Evolutionary conservation across 2,888 invertebrate genomes (phyloP), one percentile per base, ranked within the genome.

Genomic region (Tethea ocularis): DNA sequence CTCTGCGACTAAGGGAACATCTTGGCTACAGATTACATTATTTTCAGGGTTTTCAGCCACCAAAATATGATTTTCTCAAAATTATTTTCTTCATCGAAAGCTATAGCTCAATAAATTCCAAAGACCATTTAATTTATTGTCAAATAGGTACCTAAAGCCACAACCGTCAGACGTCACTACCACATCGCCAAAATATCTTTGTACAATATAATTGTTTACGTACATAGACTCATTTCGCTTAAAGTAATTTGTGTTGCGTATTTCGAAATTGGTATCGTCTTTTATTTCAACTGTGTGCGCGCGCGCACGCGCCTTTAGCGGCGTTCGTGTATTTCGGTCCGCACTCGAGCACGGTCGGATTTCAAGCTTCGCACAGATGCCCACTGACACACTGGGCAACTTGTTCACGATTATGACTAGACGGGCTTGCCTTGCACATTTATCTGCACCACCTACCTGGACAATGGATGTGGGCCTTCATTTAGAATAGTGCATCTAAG

Each of bases 251-350:
- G 66, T 56, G 60, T 66, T 67, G 66, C 62, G 67, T 64, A 73
- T 86, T 86, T 83, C 84, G 86, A 85, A 84, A 86, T 74, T 73
- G 79, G 77, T 68, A 75, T 73, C 76, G 62, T 69, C 73, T 75
- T 68, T 46, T 46, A 46, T 46, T 46, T 46, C 41, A 20, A 46
- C 20, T 66, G 70, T 63, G 59, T 57, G 33, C 56, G 69, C 68
- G 66, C 69, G 68, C 63, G 74, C 69, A 67, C 63, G 74, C 76
- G 61, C 76, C 77, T 71, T 76, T 74, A 71, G 67, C 68, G 73
- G 74, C 63, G 63, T 17, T 46, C 62, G 82, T 55, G 71, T 84
- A 84, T 85, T 85, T 84, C 74, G 72, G 78, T 78, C 73, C 63
- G 61, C 73, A 58, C 67, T 64, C 70, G 69, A 69, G 61, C 64